A percentile compares a stretch with the other conserved stretches of the same genome.
Conservation (phyloP, 2,113 vertebrate species). For the Percopsis transmontana region DNA sequence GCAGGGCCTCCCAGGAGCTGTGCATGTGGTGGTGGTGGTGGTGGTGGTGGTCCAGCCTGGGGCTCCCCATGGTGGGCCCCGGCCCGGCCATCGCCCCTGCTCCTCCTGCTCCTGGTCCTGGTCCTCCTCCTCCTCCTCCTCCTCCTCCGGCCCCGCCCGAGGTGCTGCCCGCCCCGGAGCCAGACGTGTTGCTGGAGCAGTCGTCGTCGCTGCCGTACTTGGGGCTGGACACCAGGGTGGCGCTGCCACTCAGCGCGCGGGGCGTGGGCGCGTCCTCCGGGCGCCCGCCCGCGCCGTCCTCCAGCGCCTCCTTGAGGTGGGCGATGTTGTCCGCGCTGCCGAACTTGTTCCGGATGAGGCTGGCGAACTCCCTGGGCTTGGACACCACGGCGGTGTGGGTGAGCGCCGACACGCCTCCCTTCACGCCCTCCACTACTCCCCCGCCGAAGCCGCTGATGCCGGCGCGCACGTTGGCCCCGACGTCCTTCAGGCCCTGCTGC, state of each 20-base stretch:
- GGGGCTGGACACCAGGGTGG: constrained; percentile 94
- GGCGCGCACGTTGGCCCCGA: constrained; percentile 93
- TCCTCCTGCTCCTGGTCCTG: constrained; percentile 53
- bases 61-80: constrained; percentile 83
- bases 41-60: constrained; percentile 88
- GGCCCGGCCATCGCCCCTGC: constrained; percentile 59
- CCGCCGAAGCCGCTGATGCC: constrained; percentile 97
- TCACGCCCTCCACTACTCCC: constrained; percentile 93
- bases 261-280: constrained; percentile 84
- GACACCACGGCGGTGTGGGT: constrained; percentile 94
- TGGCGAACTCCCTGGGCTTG: constrained; percentile 95
- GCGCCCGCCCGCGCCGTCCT: constrained; percentile 81
- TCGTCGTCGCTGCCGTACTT: constrained; percentile 97
- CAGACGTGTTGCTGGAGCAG: constrained; percentile 93
- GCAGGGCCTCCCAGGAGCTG: constrained; percentile 87
- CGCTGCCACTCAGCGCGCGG: constrained; percentile 90
- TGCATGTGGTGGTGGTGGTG: constrained; percentile 81
- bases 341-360: constrained; percentile 97
- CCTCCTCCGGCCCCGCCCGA: constrained; percentile 78
- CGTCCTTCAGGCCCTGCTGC: constrained; percentile 97
- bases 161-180: constrained; percentile 89
- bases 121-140: constrained; percentile 58
- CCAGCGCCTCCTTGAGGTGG: constrained; percentile 92
- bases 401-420: constrained; percentile 91
- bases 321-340: constrained; percentile 97